These are phyloP conservation scores for Coracopsis vasa DNA, from an alignment of 2,113 vertebrate species.

Conservation along the genomic window DNA sequence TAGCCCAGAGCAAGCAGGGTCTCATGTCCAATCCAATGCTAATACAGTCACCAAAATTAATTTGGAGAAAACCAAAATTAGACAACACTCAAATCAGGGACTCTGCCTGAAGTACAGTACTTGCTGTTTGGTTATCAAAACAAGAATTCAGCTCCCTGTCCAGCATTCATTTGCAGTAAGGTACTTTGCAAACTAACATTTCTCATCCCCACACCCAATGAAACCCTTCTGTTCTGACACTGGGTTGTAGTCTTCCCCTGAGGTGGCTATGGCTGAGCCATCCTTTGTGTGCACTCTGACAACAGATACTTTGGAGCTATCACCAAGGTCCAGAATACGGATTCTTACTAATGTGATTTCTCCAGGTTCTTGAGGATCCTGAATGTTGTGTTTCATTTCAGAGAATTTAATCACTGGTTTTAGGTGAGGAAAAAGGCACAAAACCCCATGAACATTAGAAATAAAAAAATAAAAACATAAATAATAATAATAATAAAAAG, in stretches of 20 bases:
- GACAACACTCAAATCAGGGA: background rate
- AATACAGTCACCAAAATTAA: background rate
- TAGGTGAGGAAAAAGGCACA: background rate
- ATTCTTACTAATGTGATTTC: constrained; percentile 76
- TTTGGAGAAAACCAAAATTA: background rate
- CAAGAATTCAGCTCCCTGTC: background rate
- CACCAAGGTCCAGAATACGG: constrained; percentile 77
- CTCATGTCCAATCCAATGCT: background rate
- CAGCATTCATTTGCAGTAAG: background rate
- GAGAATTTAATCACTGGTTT: constrained; percentile 85
- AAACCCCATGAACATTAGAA: background rate
- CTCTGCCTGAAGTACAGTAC: background rate
- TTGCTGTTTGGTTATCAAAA: background rate
- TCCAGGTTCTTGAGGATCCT: constrained; percentile 79
- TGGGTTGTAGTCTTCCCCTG: constrained; percentile 86
- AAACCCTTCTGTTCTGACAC: constrained; percentile 78
- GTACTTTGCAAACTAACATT: background rate
- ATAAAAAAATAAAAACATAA: background rate
- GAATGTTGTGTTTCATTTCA: constrained; percentile 83
- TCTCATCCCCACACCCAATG: background rate
- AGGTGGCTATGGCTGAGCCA: constrained; percentile 85
- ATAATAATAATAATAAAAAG: background rate
- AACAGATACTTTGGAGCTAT: constrained; percentile 82
- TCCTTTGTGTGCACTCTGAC: constrained; percentile 86
- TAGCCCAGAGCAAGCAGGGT: background rate